Percentiles rank a stretch among this genome's conserved stretches.
Conservation (phyloP, 2,113 vertebrate species). For the Dendrocopos noguchii region DNA sequence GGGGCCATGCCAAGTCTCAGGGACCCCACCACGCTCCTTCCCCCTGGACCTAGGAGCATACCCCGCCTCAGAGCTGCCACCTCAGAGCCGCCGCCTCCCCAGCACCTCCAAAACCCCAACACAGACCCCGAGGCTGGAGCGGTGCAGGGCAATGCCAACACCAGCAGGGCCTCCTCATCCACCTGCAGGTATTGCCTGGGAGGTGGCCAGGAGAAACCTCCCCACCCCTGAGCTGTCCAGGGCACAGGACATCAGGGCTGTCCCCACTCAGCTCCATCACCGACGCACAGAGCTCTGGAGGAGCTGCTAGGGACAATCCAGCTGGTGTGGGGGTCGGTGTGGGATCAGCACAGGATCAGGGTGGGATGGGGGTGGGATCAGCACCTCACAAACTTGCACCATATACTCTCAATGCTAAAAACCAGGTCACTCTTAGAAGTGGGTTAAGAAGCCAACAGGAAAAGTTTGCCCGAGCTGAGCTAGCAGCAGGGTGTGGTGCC, state of each 20-base stretch:
- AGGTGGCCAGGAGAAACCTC: not conserved
- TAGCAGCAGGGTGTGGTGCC: not conserved
- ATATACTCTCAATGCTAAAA: not conserved
- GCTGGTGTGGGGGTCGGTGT: too few species aligned
- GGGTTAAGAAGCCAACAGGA: not conserved
- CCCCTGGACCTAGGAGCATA: fast-evolving
- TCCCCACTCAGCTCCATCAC: not conserved
- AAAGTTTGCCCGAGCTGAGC: not conserved
- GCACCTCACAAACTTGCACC: fast-evolving
- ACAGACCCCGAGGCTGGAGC: not conserved
- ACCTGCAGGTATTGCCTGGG: fast-evolving
- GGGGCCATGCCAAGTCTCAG: not conserved
- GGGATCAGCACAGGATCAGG: fast-evolving
- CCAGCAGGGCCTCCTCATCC: not conserved
- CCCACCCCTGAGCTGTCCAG: fast-evolving
- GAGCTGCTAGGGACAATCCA: not conserved
- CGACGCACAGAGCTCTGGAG: not conserved
- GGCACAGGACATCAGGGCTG: fast-evolving
- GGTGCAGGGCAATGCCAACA: fast-evolving
- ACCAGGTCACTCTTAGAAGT: not conserved
- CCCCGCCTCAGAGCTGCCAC: not conserved
- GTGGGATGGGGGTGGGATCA: fast-evolving
- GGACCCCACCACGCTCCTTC: fast-evolving
- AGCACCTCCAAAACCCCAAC: fast-evolving
- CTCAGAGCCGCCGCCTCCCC: not conserved